Conservation (phyloP, 1,140 invertebrate genomes). For the Lasaia peninsularis region DNA sequence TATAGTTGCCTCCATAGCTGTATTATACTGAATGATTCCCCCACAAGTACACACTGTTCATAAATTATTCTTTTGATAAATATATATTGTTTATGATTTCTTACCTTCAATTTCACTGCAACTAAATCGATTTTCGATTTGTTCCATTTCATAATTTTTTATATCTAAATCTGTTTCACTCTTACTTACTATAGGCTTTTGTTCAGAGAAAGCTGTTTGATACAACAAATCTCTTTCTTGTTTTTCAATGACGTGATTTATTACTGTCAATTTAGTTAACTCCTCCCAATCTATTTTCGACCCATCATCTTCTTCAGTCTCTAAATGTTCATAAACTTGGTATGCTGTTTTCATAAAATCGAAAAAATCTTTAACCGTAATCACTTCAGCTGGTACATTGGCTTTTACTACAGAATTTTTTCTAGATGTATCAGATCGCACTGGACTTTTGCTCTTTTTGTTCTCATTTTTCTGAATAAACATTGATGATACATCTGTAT, state of each 20-base stretch:
- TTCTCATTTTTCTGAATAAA: slow-evolving; percentile 51
- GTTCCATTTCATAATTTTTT: slow-evolving; percentile 37
- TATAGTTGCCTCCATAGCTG: no score
- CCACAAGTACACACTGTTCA: no score
- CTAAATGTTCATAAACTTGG: slow-evolving; percentile 81
- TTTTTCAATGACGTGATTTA: slow-evolving; percentile 68
- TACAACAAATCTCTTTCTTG: slow-evolving; percentile 59
- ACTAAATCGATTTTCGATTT: slow-evolving; percentile 50
- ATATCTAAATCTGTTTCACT: slow-evolving; percentile 54
- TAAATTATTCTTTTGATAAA: no score
- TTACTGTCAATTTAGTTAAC: slow-evolving; percentile 68
- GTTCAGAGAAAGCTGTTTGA: slow-evolving; percentile 46
- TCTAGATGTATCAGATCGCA: slow-evolving; percentile 34
- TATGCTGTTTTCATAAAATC: slow-evolving; percentile 85
- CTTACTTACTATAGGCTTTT: slow-evolving; percentile 51
- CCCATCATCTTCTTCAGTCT: slow-evolving; percentile 78
- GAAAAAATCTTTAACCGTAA: slow-evolving; percentile 83
- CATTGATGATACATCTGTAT: slow-evolving; percentile 56
- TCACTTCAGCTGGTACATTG: slow-evolving; percentile 63
- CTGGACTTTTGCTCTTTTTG: slow-evolving; percentile 41
- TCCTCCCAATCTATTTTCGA: slow-evolving; percentile 82
- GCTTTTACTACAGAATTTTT: slow-evolving; percentile 41
- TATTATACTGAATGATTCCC: no score
- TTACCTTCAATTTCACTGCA: slow-evolving; percentile 64
- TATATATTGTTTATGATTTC: neutral